Base-by-base conservation (phyloP, 1,140 invertebrate genomes). In the Heliconius hermathena region DNA sequence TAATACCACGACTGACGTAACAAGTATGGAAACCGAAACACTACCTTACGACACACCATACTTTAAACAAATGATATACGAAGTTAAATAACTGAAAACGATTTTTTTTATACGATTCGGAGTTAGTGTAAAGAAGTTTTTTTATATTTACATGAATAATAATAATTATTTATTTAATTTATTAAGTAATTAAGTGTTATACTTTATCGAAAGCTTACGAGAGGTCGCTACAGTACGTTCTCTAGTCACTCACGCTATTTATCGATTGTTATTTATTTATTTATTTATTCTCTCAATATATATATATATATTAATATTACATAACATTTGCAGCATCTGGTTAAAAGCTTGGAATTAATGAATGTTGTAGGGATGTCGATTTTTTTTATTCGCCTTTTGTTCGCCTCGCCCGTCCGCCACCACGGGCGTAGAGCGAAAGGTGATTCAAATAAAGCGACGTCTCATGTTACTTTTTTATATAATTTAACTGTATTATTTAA, bases 181-280 rank as follows among this genome's bases (percentile, higher is more conserved):
- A 90, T 90, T 90, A 90, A 93, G 88, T 91, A 88, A 87, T 89
- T 94, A 94, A 93, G 93, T 91, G 91, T 93, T 94, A 92, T 88
- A 90, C 88, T 91, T 88, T 92, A 86, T 91, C 90, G 90, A 93
- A 92, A 90, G 89, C 88, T 87, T 89, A 89, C 82, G 91, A 91
- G 88, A 90, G 88, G 86, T 87, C 88, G 86, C 84, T 84, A 83
- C 84, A 83, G 77, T 83, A 81, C 81, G 86, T 87, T 89, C 88
- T 94, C 91, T 92, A 94, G 91, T 94, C 91, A 92, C 87, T 91
- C 88, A 88, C 90, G 88, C 66, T 90, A 90, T 89, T 88, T 86
- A 88, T 84, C 85, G 81, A 79, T 88, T 89, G 86, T 90, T 88
- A 88, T 84, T 82, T 84, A 82, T 85, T 86, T 86, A 86, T 88